A percentile compares a stretch with the other conserved stretches of the same genome.
phyloP scores from a whole-genome alignment of 2,113 vertebrate genomes.

The Oplegnathus fasciatus region DNA sequence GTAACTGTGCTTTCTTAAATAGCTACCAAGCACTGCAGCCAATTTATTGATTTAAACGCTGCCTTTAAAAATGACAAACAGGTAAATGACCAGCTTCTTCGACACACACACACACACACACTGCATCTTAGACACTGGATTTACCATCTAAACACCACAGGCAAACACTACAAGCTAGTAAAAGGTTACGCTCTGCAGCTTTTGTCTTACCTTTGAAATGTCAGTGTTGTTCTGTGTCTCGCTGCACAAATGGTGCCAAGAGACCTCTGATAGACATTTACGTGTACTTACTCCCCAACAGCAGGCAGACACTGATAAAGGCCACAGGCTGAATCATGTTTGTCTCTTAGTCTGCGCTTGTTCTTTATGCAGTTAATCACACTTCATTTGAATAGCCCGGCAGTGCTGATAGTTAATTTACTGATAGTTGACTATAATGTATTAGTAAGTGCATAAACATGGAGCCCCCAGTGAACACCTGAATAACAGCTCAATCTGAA shows the following conservation, averaged over 20 bases:
- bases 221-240: slow-evolving; percentile 64
- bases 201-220: slow-evolving; percentile 63
- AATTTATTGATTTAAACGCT: background rate
- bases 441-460: slow-evolving; percentile 23
- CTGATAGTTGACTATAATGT: background rate
- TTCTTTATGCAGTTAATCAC: slow-evolving; percentile 11
- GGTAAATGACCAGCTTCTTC: slow-evolving; percentile 6
- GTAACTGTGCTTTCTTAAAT: background rate
- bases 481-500: slow-evolving; percentile 9
- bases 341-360: slow-evolving; percentile 1
- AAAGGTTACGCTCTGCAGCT: slow-evolving; percentile 54
- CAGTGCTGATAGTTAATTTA: background rate
- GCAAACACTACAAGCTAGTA: slow-evolving; percentile 23
- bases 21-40: background rate
- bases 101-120: slow-evolving; percentile 9
- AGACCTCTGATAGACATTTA: slow-evolving; percentile 40
- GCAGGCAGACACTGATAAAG: slow-evolving; percentile 50
- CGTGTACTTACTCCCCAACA: slow-evolving; percentile 30
- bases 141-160: slow-evolving; percentile 19
- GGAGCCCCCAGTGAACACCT: background rate
- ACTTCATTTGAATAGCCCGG: background rate
- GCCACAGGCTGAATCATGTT: background rate
- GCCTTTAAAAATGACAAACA: background rate
- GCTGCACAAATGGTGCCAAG: slow-evolving; percentile 30
- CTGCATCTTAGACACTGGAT: background rate